Evolutionary conservation across 2,797 vertebrate genomes (phyloP), one percentile per base, ranked within the genome.

Genomic region (Pampus argenteus): DNA sequence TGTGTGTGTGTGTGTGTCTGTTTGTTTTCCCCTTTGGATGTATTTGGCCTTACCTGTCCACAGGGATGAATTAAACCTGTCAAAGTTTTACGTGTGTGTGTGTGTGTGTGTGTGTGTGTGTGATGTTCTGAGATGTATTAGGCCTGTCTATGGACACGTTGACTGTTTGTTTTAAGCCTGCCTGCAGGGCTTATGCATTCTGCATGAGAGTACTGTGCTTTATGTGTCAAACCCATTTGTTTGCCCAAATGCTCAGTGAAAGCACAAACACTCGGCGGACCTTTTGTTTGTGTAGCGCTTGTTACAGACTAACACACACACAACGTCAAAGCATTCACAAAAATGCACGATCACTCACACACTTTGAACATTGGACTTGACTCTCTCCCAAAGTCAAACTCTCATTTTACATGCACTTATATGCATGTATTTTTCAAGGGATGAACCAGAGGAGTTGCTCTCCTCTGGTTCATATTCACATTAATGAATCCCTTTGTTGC

Each of bases 151-250:
- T 71, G 86, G 88, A 91, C 87, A 89, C 40, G 49, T 85, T 76
- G 82, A 86, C 86, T 91, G 87, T 91, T 92, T 91, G 91, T 91
- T 93, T 87, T 89, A 88, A 91, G 87, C 76, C 67, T 88, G 91
- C 90, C 90, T 84, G 85, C 69, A 2, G 87, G 91, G 87, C 86
- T 91, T 82, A 91, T 93, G 91, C 90, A 93, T 92, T 89, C 85
- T 93, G 89, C 87, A 93, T 93, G 91, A 93, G 89, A 81, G 61
- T 76, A 74, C 84, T 79, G 73, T 73, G 86, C 86, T 93, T 92
- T 86, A 88, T 88, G 88, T 93, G 91, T 93, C 91, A 90, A 86
- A 90, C 72, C 77, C 81, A 92, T 93, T 93, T 93, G 90, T 93
- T 92, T 92, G 81, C 88, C 86, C 88, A 90, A 91, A 91, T 88